Evolutionary conservation across 1,140 invertebrate genomes (phyloP), one percentile per base, ranked within the genome.

Genomic region (Mactra quadrangularis): DNA sequence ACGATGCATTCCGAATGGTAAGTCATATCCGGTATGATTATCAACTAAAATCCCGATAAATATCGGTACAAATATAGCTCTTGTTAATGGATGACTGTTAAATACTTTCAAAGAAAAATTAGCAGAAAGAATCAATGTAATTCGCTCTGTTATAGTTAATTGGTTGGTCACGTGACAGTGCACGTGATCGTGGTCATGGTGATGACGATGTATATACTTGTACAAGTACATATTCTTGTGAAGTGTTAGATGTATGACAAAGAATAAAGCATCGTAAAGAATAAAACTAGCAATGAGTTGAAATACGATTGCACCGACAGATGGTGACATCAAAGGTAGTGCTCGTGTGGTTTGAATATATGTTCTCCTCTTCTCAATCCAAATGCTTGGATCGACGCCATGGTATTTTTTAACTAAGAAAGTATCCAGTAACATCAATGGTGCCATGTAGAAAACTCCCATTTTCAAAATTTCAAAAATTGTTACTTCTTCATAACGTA

Each of bases 21-120:
- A 33, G 66, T 91, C 90, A 64, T 90, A 90, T 27, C 89, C 90
- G 17, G 81, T 82, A 68, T 91, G 90, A 68, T 91, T 91, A 17
- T 91, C 90, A 15, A 90, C 76, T 7, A 91, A 71, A 60, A 90
- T 57, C 27, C 68, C 86, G 13, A 90, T 59, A 77, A 91, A 91
- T 0, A 91, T 76, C 0, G 89, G 89, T 0, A 91, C 86, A 68
- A 91, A 91, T 11, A 89, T 27, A 4, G 85, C 78, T 41, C 90
- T 83, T 0, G 90, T 89, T 1, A 91, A 78, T 3, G 90, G 90
- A 77, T 91, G 90, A 22, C 89, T 89, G 50, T 84, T 82, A 29
- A 91, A 87, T 4, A 88, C 55, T 77, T 90, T 91, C 22, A 91
- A 79, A 17, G 88, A 86, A 57, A 87, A 87, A 62, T 91, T 91